Evolutionary conservation across 2,113 vertebrate species (phyloP).

Genomic region (Nothocercus julius): DNA sequence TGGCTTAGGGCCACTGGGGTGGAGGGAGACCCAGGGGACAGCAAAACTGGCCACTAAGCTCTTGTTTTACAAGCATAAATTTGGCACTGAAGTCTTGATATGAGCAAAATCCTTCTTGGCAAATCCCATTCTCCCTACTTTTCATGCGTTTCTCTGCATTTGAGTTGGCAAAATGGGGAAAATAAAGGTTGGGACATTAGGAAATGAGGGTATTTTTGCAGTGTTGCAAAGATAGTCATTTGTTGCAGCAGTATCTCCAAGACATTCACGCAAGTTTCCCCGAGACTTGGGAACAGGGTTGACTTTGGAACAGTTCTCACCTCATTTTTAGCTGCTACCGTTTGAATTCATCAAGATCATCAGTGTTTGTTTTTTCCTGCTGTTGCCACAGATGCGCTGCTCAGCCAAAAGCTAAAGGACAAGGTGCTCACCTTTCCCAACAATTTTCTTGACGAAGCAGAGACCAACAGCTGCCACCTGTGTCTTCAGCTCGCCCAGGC

Average conservation of each 20-base stretch:
- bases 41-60: background rate
- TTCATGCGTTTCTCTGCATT: background rate
- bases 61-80: background rate
- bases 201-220: background rate
- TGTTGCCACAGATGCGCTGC: background rate
- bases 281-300: background rate
- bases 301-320: background rate
- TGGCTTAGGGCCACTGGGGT: rapidly evolving
- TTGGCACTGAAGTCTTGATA: background rate
- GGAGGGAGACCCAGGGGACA: background rate
- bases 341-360: background rate
- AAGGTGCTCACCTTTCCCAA: constrained; percentile 36
- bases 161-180: background rate
- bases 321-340: background rate
- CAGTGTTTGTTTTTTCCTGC: background rate
- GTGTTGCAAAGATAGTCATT: background rate
- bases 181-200: background rate
- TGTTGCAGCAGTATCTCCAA: background rate
- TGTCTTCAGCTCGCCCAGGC: background rate
- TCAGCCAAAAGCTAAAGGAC: background rate
- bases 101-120: background rate
- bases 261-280: background rate
- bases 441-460: constrained; percentile 32
- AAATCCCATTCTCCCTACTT: background rate
- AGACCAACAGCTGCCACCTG: constrained; percentile 1